These are phyloP conservation scores for Geodia barretti DNA, from an alignment of 37 sponge, comb jelly and placozoan species.

Conservation along the genomic window DNA sequence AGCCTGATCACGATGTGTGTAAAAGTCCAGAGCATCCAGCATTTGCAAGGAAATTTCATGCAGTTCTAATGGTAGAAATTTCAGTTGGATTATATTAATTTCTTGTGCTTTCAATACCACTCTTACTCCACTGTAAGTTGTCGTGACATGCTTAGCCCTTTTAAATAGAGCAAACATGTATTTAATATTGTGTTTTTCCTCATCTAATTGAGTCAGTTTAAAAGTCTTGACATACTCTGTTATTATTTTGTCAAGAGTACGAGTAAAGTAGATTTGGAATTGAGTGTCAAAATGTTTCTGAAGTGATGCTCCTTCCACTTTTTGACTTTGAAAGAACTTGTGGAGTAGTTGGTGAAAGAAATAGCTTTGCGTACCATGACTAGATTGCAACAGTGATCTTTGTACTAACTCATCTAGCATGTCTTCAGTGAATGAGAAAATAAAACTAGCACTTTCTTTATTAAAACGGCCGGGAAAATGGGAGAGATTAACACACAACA, in stretches of 20 bases:
- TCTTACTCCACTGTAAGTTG: neutral
- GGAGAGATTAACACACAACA: neutral
- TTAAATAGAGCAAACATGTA: neutral
- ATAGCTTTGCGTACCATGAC: constrained; percentile 14
- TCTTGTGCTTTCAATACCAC: neutral
- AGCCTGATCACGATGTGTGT: neutral
- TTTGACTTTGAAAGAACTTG: no score
- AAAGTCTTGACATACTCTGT: no score
- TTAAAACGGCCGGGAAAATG: constrained; percentile 40
- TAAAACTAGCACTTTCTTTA: neutral
- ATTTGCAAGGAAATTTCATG: neutral
- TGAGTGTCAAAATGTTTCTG: no score
- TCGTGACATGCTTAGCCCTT: neutral
- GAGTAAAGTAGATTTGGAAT: constrained; percentile 8
- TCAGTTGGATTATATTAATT: neutral
- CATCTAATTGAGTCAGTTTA: constrained; percentile 21
- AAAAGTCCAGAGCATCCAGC: neutral
- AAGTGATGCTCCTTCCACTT: no score
- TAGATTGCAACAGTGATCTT: constrained; percentile 20
- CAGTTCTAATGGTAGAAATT: neutral
- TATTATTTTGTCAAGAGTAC: neutral
- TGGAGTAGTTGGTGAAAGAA: constrained; percentile 18
- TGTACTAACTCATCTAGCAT: constrained; percentile 22
- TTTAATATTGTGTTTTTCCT: constrained; percentile 38
- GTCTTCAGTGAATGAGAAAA: no score